A percentile compares a stretch with the other conserved stretches of the same genome.
Conservation (phyloP, 1,140 invertebrate species). For the Ooceraea biroi region DNA sequence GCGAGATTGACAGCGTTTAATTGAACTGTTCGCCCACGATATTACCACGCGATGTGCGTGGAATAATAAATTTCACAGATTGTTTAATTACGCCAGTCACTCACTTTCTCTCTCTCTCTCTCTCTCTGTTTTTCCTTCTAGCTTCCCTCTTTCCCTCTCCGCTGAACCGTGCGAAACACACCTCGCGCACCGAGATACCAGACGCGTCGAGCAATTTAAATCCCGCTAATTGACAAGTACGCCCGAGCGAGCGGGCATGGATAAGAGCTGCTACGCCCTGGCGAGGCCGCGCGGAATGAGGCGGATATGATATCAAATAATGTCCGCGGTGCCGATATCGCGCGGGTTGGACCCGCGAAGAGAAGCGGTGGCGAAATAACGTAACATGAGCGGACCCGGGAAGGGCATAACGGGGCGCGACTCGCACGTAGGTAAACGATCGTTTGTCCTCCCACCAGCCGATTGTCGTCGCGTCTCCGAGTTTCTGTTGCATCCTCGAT, state of each 20-base stretch:
- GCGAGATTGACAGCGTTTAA: constrained; percentile 39
- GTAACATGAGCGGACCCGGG: constrained; percentile 47
- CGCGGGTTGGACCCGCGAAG: neutral
- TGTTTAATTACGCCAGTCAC: constrained; percentile 42
- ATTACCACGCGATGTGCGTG: neutral
- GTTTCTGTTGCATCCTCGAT: constrained; percentile 80
- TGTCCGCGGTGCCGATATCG: constrained; percentile 15
- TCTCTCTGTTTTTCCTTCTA: neutral
- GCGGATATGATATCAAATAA: constrained; percentile 69
- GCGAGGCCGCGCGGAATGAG: constrained; percentile 29
- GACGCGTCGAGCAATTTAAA: constrained; percentile 53
- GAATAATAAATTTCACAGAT: constrained; percentile 51
- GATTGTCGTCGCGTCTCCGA: constrained; percentile 77
- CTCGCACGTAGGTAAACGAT: constrained; percentile 81
- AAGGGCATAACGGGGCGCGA: constrained; percentile 64
- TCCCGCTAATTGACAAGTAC: constrained; percentile 60
- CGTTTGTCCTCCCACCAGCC: constrained; percentile 83
- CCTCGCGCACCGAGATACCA: constrained; percentile 18
- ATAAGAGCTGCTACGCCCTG: constrained; percentile 30
- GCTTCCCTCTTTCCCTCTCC: neutral
- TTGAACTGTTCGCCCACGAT: constrained; percentile 23
- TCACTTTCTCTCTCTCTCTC: neutral
- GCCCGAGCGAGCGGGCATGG: constrained; percentile 21
- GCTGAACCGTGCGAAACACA: constrained; percentile 48
- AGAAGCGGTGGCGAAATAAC: constrained; percentile 63